Percentiles rank a stretch among this genome's conserved stretches.
Conservation (phyloP, 2,888 invertebrate genomes). For the Syrista parreyssii region DNA sequence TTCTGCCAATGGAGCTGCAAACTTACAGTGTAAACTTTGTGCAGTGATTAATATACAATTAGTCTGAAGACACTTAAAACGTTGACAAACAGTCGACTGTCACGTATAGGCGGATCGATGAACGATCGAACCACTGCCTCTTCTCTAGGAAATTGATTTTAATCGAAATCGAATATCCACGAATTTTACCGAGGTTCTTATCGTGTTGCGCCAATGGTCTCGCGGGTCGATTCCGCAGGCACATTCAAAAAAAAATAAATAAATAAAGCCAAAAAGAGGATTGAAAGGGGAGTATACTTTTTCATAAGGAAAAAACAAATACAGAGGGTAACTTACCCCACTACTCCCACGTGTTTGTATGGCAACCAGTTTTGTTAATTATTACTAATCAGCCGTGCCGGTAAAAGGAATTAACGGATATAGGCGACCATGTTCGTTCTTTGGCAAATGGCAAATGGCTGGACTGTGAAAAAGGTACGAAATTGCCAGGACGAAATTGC, state of each 20-base stretch:
- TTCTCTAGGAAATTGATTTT: neutral
- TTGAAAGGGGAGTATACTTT: neutral
- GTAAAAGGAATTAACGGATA: neutral
- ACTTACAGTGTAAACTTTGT: slow-evolving; percentile 61
- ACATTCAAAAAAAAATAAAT: neutral
- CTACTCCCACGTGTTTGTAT: neutral
- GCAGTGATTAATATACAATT: slow-evolving; percentile 39
- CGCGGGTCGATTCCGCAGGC: neutral
- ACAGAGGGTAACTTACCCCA: neutral
- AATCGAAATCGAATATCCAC: neutral
- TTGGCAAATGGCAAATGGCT: neutral
- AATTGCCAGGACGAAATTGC: neutral
- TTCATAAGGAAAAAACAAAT: neutral
- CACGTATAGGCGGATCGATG: neutral
- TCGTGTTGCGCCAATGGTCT: neutral
- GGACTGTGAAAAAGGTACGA: neutral
- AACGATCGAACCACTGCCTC: neutral
- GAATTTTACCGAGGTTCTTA: neutral
- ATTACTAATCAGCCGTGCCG: neutral
- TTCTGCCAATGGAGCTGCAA: slow-evolving; percentile 60
- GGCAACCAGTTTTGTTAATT: neutral
- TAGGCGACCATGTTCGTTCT: neutral
- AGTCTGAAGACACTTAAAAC: neutral
- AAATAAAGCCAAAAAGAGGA: neutral
- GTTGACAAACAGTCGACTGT: neutral